A percentile compares a stretch with the other conserved stretches of the same genome.
These are phyloP conservation scores for Tupaia tana DNA, from an alignment of 2,113 vertebrate species.

Conservation along the genomic window DNA sequence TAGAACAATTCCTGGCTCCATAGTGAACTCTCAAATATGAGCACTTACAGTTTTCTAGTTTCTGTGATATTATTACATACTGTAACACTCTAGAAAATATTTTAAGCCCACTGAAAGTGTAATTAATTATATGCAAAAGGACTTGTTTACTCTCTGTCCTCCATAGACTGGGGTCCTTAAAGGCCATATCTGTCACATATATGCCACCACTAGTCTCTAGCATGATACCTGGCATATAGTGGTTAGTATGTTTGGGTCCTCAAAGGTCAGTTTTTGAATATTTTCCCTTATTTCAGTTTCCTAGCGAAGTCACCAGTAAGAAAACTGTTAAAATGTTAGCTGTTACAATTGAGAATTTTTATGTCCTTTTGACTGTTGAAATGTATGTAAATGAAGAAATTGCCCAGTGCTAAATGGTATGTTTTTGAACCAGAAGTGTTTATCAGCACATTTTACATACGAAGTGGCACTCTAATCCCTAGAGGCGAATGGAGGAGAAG, in stretches of 20 bases:
- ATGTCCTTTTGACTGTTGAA: not conserved
- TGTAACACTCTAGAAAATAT: not conserved
- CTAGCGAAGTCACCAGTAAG: not conserved
- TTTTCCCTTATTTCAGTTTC: constrained; percentile 36
- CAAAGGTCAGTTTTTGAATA: constrained; percentile 5
- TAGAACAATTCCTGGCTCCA: not conserved
- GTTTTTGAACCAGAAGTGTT: constrained; percentile 11
- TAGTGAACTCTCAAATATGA: not conserved
- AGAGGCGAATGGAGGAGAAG: too few relatives aligned
- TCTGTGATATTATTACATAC: not conserved
- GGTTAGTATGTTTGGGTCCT: not conserved
- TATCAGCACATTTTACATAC: not conserved
- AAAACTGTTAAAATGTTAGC: constrained; percentile 20
- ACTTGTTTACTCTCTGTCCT: constrained; percentile 8
- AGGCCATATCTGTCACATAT: not conserved
- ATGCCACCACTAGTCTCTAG: not conserved
- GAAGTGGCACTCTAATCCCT: not conserved
- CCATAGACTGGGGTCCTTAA: not conserved
- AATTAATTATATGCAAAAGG: not conserved
- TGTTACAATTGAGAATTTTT: not conserved
- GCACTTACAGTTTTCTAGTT: not conserved
- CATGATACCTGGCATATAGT: not conserved
- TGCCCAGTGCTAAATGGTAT: not conserved
- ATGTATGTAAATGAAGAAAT: not conserved
- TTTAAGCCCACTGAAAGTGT: not conserved